Conservation (phyloP, 2,888 invertebrate species). For the Dromius quadrimaculatus region DNA sequence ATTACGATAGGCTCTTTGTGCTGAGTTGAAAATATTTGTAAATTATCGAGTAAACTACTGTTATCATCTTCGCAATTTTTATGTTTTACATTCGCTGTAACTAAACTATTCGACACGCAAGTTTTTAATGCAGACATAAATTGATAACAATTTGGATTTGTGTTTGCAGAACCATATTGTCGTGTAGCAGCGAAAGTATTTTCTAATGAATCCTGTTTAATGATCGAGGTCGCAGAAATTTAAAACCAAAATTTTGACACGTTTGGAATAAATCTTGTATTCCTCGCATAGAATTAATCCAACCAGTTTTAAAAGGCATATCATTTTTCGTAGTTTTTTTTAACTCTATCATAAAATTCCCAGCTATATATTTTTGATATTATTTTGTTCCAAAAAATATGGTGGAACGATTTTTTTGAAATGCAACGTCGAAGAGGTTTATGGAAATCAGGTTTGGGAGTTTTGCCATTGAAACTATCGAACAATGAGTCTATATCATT, state of each 20-base stretch:
- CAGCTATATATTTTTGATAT: slow-evolving; percentile 14
- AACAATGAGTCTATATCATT: no score
- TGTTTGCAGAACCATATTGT: slow-evolving; percentile 20
- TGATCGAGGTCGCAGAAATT: slow-evolving; percentile 25
- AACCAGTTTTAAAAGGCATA: slow-evolving; percentile 36
- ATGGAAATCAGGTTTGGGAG: no score
- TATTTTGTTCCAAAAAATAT: slow-evolving; percentile 12
- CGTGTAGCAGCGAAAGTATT: slow-evolving; percentile 28
- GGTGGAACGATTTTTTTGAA: slow-evolving; percentile 7
- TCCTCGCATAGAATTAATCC: slow-evolving; percentile 10
- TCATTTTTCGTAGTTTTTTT: background rate
- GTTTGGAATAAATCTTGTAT: slow-evolving; percentile 12
- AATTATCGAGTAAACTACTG: slow-evolving; percentile 1
- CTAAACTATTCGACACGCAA: slow-evolving; percentile 25
- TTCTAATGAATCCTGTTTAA: slow-evolving; percentile 32
- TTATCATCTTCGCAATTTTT: slow-evolving; percentile 32
- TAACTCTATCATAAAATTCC: slow-evolving; percentile 13
- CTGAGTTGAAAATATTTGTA: slow-evolving; percentile 23
- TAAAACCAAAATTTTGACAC: slow-evolving; percentile 19
- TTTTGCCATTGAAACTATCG: no score
- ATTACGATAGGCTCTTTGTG: background rate
- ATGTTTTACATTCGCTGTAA: slow-evolving; percentile 4
- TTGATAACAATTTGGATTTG: slow-evolving; percentile 32
- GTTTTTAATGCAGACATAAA: slow-evolving; percentile 30
- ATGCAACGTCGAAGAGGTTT: no score